Evolutionary conservation across 2,888 invertebrate species (phyloP).

Genomic region (Imbricaverruca yamaguchii): DNA sequence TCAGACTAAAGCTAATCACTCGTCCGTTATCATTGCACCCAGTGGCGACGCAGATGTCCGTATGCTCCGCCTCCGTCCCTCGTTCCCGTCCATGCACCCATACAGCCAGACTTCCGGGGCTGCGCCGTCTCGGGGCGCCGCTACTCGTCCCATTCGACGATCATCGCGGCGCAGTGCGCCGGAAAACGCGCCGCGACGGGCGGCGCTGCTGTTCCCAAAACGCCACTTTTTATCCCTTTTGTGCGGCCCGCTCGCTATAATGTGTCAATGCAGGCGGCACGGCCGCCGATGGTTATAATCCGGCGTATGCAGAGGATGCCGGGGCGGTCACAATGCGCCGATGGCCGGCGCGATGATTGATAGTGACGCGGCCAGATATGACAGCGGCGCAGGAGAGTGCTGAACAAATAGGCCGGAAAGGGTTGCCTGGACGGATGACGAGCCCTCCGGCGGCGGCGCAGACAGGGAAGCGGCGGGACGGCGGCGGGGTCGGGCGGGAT

Average conservation of each 20-base stretch:
- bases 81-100: too few relatives aligned
- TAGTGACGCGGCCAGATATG: slow-evolving; percentile 1
- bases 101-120: too few relatives aligned
- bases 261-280: neutral
- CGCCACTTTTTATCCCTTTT: slow-evolving; percentile 14
- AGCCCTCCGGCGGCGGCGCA: neutral
- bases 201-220: neutral
- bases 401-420: slow-evolving; percentile 20
- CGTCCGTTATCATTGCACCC: too few relatives aligned
- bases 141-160: neutral
- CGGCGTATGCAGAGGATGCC: neutral
- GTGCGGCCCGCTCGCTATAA: slow-evolving; percentile 4
- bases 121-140: neutral
- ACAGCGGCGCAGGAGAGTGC: neutral
- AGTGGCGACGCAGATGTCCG: too few relatives aligned
- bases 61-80: too few relatives aligned
- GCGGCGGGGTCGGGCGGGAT: neutral
- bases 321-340: neutral
- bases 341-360: neutral
- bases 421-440: neutral
- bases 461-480: neutral
- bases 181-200: slow-evolving; percentile 3
- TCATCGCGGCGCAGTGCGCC: neutral
- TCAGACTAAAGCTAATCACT: too few relatives aligned
- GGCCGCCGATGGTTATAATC: neutral